Evolutionary conservation across 2,113 vertebrate genomes (phyloP).

Genomic region (Sciurus niger): DNA sequence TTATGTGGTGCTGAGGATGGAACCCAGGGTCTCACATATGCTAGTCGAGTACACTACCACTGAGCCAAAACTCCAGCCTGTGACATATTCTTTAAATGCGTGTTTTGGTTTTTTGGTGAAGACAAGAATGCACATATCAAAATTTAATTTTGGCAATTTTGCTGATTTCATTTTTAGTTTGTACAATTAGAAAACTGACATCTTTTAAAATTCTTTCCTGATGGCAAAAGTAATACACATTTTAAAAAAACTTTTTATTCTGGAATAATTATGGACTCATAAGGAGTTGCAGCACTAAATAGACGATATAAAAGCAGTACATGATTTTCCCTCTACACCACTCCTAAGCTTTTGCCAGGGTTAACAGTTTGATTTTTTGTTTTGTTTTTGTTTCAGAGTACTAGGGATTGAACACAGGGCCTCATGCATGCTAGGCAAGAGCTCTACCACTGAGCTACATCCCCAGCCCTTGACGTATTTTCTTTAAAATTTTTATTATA

Average conservation of each 20-base stretch:
- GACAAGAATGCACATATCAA: background rate
- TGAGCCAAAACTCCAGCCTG: too few species aligned
- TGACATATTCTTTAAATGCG: background rate
- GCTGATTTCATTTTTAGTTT: constrained; percentile 12
- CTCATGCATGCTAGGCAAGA: too few species aligned
- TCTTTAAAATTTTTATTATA: background rate
- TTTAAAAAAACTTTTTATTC: background rate
- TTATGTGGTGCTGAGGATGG: too few species aligned
- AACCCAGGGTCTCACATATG: too few species aligned
- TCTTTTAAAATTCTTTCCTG: background rate
- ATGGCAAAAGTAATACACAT: background rate
- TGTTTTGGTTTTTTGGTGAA: constrained; percentile 22
- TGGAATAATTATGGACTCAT: background rate
- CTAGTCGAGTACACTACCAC: too few species aligned
- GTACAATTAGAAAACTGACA: background rate
- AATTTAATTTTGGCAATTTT: background rate
- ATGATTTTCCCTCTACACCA: background rate
- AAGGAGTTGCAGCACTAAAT: background rate
- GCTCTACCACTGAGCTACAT: too few species aligned
- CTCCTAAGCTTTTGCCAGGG: background rate
- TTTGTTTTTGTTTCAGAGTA: too few species aligned
- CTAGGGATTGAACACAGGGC: too few species aligned
- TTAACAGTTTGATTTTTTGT: too few species aligned
- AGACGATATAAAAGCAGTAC: background rate
- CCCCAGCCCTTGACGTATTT: background rate